Evolutionary conservation across 2,888 invertebrate species (phyloP).

Genomic region (Heliconius aoede): DNA sequence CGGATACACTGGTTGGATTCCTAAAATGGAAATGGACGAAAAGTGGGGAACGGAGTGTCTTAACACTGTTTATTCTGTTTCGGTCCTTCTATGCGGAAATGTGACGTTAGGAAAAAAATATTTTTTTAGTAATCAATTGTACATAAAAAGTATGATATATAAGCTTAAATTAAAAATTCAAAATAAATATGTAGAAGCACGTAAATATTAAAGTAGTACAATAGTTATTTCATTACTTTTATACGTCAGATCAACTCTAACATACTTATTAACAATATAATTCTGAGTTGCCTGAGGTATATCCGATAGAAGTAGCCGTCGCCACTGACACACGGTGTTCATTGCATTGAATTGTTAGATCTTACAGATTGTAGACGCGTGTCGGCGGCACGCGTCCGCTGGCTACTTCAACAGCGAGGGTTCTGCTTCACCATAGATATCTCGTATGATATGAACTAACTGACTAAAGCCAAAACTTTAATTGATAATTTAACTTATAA

Average conservation of each 20-base stretch:
- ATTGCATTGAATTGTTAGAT: constrained; percentile 44
- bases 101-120: no score
- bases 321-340: constrained; percentile 34
- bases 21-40: no score
- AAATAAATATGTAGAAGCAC: not conserved
- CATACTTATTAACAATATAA: not conserved
- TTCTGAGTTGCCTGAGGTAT: not conserved
- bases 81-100: no score
- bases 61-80: no score
- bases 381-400: constrained; percentile 48
- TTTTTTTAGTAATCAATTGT: no score
- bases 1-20: not conserved
- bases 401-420: not conserved
- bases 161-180: no score
- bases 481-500: not conserved
- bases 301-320: constrained; percentile 29
- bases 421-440: not conserved
- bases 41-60: no score
- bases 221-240: not conserved
- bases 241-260: not conserved
- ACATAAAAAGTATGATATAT: no score
- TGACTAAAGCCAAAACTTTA: not conserved
- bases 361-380: constrained; percentile 45
- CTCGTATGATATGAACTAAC: not conserved
- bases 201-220: not conserved